A percentile compares a stretch with the other conserved stretches of the same genome.
Conservation (phyloP, 2,797 vertebrate species). For the Melanotaenia pygmaea region DNA sequence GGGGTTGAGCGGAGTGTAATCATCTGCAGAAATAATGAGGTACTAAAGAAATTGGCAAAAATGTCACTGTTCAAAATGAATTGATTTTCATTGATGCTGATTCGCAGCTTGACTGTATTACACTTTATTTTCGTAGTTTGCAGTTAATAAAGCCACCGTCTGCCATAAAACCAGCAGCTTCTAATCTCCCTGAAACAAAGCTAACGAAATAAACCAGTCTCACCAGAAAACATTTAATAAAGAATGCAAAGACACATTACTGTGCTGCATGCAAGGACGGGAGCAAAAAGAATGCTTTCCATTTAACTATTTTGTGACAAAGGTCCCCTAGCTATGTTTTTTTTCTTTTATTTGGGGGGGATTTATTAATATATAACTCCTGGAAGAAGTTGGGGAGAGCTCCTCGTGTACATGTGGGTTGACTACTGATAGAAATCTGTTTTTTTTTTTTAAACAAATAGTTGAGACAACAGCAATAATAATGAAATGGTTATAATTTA, state of each 20-base stretch:
- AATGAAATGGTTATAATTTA: too few relatives aligned
- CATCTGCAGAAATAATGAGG: conserved; percentile 50
- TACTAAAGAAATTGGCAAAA: conserved; percentile 4
- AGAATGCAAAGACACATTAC: background rate
- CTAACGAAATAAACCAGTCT: background rate
- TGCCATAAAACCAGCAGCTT: background rate
- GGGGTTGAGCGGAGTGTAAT: conserved; percentile 31
- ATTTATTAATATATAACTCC: too few relatives aligned
- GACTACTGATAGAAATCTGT: too few relatives aligned
- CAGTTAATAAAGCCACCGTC: background rate
- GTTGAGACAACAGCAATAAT: too few relatives aligned
- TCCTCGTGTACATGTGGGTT: too few relatives aligned
- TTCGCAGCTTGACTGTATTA: conserved; percentile 1
- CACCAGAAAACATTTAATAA: background rate
- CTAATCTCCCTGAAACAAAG: background rate
- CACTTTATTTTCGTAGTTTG: background rate
- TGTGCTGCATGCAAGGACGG: too few relatives aligned
- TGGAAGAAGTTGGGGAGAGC: too few relatives aligned
- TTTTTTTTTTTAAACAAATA: too few relatives aligned
- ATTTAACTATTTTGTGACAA: too few relatives aligned
- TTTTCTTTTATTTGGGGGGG: too few relatives aligned
- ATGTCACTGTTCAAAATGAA: conserved; percentile 4
- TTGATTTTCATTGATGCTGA: conserved; percentile 19
- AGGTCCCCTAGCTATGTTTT: too few relatives aligned
- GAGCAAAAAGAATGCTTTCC: too few relatives aligned